A percentile compares a stretch with the other conserved stretches of the same genome.
Conservation (phyloP, 2,797 vertebrate species). For the Bryconaethiops microstoma region DNA sequence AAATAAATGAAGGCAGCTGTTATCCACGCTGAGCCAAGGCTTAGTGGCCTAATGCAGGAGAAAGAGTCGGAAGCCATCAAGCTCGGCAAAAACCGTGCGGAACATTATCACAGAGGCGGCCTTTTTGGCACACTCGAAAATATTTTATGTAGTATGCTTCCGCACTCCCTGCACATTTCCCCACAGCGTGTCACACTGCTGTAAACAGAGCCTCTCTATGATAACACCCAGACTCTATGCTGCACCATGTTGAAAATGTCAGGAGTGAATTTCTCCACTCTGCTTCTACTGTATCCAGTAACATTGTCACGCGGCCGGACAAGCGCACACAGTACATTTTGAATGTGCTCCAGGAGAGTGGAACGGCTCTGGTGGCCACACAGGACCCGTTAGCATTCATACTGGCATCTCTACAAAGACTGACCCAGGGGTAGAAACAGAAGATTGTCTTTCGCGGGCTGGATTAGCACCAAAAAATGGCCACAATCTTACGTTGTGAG, state of each 20-base stretch:
- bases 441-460: neutral
- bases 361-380: neutral
- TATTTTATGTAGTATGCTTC: constrained; percentile 18
- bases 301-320: constrained; percentile 1
- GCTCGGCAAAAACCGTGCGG: constrained; percentile 24
- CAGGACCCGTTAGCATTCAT: constrained; percentile 6
- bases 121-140: neutral
- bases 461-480: neutral
- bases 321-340: constrained; percentile 19
- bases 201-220: constrained; percentile 24
- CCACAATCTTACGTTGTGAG: neutral
- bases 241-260: constrained; percentile 38
- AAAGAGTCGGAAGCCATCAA: constrained; percentile 22
- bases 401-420: neutral
- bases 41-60: constrained; percentile 19
- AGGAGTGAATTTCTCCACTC: neutral
- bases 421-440: neutral
- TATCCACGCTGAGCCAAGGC: constrained; percentile 48
- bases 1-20: constrained; percentile 63
- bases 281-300: constrained; percentile 30
- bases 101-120: constrained; percentile 30
- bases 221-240: constrained; percentile 26
- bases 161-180: constrained; percentile 26
- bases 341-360: neutral
- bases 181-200: constrained; percentile 23